Conservation (phyloP, 23 tunicate genomes). For the Halocynthia roretzi region DNA sequence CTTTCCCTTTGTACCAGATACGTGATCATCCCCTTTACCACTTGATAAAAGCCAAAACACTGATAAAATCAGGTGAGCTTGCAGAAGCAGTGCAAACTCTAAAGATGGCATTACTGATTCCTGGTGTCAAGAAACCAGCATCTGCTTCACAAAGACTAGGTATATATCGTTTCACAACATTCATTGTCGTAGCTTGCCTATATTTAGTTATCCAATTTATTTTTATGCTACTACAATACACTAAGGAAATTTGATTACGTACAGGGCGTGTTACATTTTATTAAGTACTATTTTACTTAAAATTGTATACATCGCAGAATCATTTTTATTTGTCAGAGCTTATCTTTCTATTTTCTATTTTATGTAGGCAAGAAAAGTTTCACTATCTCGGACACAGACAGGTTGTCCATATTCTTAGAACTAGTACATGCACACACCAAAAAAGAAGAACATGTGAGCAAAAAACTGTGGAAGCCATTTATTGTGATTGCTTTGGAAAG, state of each 20-base stretch:
- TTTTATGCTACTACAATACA: too few relatives aligned
- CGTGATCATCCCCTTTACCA: constrained; percentile 83
- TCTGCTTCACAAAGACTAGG: constrained; percentile 48
- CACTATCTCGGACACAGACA: constrained; percentile 25
- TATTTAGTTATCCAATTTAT: background rate
- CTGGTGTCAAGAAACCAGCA: constrained; percentile 69
- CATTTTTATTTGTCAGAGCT: too few relatives aligned
- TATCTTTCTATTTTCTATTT: background rate
- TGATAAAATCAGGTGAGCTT: constrained; percentile 31
- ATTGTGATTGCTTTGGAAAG: background rate
- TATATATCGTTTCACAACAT: constrained; percentile 4
- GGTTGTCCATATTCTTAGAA: constrained; percentile 73
- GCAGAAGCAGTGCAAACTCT: constrained; percentile 63
- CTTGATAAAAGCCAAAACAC: constrained; percentile 53
- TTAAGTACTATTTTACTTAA: too few relatives aligned
- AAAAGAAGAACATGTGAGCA: constrained; percentile 60
- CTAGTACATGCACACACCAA: constrained; percentile 62
- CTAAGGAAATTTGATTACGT: too few relatives aligned
- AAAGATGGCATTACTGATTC: constrained; percentile 72
- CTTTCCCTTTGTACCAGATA: constrained; percentile 26
- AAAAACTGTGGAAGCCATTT: background rate
- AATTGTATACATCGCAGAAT: too few relatives aligned
- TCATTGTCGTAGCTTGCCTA: background rate
- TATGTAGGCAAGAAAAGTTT: background rate
- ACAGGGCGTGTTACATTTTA: too few relatives aligned